Percentiles rank a stretch among this genome's conserved stretches.
Evolutionary conservation across 2,113 vertebrate genomes (phyloP).

Genomic region (Hiodon tergisus): DNA sequence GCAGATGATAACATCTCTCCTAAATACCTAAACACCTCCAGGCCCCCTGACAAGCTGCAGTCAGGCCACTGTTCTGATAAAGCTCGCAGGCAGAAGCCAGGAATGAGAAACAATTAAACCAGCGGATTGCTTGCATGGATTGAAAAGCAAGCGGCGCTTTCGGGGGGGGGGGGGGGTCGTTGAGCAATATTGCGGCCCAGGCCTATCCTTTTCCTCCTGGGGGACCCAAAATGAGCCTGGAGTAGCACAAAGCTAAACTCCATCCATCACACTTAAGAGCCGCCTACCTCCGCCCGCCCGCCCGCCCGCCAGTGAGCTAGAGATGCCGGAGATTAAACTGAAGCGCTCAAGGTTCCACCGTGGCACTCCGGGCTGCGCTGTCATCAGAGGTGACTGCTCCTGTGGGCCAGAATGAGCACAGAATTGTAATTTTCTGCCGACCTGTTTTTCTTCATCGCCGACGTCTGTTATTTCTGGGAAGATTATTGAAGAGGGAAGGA

Average conservation of each 20-base stretch:
- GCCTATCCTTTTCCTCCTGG: background rate
- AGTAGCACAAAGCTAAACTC: conserved; percentile 50
- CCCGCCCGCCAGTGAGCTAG: conserved; percentile 39
- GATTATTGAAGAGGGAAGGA: conserved; percentile 46
- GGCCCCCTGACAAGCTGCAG: background rate
- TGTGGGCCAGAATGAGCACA: background rate
- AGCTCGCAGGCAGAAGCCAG: conserved; percentile 6
- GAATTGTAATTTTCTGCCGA: conserved; percentile 7
- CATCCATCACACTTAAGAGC: conserved; percentile 67
- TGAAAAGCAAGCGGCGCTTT: conserved; percentile 52
- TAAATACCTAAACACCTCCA: background rate
- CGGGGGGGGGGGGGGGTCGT: background rate
- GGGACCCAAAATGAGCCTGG: conserved; percentile 39
- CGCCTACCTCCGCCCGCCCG: conserved; percentile 47
- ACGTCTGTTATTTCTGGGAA: conserved; percentile 43
- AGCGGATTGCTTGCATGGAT: conserved; percentile 31
- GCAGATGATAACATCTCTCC: background rate
- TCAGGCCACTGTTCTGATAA: background rate
- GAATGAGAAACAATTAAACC: conserved; percentile 33
- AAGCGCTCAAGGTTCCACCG: conserved; percentile 28
- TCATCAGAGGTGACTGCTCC: conserved; percentile 24
- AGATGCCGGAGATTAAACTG: conserved; percentile 35
- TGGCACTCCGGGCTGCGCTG: conserved; percentile 30
- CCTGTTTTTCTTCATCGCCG: conserved; percentile 38
- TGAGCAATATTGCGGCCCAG: conserved; percentile 30